Evolutionary conservation across 2,113 vertebrate species (phyloP).

Genomic region (Dryoscopus gambensis): DNA sequence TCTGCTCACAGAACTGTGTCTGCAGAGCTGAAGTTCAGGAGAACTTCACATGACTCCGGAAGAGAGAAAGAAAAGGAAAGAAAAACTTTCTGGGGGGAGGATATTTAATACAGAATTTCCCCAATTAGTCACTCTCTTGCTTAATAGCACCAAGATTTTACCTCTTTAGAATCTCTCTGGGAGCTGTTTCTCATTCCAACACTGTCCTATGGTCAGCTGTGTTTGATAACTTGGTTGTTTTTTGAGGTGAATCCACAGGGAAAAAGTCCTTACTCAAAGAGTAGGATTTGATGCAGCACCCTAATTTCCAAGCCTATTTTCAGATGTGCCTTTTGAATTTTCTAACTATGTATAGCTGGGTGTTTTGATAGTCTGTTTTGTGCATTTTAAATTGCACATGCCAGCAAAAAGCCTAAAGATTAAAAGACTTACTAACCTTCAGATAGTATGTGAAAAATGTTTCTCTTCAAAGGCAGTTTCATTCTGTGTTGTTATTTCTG

Average conservation of each 20-base stretch:
- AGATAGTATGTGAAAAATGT: neutral
- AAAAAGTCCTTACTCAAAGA: neutral
- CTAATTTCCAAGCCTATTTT: neutral
- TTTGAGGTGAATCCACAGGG: neutral
- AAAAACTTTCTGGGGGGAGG: neutral
- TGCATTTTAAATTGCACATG: conserved; percentile 39
- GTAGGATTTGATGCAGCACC: neutral
- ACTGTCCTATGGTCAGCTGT: neutral
- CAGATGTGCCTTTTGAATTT: neutral
- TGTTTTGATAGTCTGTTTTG: conserved; percentile 32
- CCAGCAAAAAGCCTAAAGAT: conserved; percentile 43
- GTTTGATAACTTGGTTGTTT: neutral
- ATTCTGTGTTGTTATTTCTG: neutral
- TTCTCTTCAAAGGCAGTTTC: conserved; percentile 21
- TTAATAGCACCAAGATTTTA: neutral
- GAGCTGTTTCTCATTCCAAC: neutral
- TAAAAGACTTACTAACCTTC: conserved; percentile 42
- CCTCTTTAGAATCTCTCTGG: neutral
- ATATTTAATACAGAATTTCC: neutral
- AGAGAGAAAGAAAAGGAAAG: neutral
- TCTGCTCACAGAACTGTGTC: neutral
- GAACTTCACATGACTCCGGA: neutral
- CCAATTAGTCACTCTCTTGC: neutral
- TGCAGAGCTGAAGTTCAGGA: neutral
- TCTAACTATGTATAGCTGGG: neutral